Base-by-base conservation (phyloP, 64 coral and sea anemone genomes). In the Pocillopora verrucosa region DNA sequence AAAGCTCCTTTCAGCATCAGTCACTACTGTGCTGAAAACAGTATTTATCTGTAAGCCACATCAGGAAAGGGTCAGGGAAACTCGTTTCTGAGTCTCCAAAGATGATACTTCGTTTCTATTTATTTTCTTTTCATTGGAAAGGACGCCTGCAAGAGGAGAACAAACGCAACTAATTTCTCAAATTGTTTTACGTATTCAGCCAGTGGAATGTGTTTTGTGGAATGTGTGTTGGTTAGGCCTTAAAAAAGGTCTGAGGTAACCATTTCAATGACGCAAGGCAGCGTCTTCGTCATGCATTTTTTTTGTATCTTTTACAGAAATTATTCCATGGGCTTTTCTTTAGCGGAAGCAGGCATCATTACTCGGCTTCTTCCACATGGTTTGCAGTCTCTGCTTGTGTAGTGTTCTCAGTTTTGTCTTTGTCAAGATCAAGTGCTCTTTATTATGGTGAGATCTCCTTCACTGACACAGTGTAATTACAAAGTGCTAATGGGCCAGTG, bases 371-470 rank as follows among this genome's bases (percentile, higher is more conserved):
- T 16, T 95, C 93, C 30, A 79, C 78, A 0, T 93, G 94, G 93
- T 80, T 99, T 78, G 88, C 89, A 58, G 25, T 92, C 64, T 80
- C 60, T 87, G 16, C 88, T 16, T 73, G 91, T 37, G 59, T 93
- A 26, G 22, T 99, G 15, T 99, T 91, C 86, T 88, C 97, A 1
- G 67, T 91, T 3, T 30, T 95, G 15, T 95, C 94, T 78, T 56
- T 99, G 2, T 99, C 97, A 38, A 87, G 97, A 89, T 99, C 97
- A 11, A 79, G 94, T 16, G 97, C 97, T 37, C 76, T 99, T 22
- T 95, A 90, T 25, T 91, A 95, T 60, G 97, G 96, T 98, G 84
- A 12, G 89, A 64, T 83, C 41, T 51, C 41, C 41, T 4, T 7
- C 41, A 51, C 41, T 51, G 41, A 51, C 41, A 20, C 59, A 65